Evolutionary conservation across 92 coral and sea anemone genomes (phyloP), one percentile per base, ranked within the genome.

Genomic region (Umimayanthus kanabou): DNA sequence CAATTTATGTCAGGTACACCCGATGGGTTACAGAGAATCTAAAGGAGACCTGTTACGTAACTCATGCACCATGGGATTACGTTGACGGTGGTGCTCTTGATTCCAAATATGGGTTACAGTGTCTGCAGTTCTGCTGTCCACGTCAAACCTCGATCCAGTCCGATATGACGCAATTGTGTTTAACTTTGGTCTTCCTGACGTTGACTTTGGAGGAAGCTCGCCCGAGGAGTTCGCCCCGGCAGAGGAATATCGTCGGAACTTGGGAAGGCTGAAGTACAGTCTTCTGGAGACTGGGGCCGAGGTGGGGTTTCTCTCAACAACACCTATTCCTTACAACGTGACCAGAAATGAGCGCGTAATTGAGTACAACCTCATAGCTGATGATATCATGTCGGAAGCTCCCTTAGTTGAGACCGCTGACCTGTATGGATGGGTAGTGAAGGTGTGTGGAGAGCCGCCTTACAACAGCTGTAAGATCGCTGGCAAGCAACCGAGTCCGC

Each of bases 1-100:
- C 47, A 79, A 65, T 84, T 10, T 66, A 57, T n/a, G 20, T 22
- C 73, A 95, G 98, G 69, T 93, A 95, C 88, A 84, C 87, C 1
- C 82, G 75, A 4, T 85, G 92, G 85, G 92, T 91, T 11, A 55
- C 65, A 30, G 26, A 92, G 20, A 88, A 55, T 28, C 92, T 95
- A 84, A 81, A 74, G 13, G 89, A 77, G 16, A 71, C 16, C 40
- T 95, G 93, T 85, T 86, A 93, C 65, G 96, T 95, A 39, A 89
- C 84, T 79, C 98, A 95, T 89, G 90, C 98, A 69, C 96, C 98
- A 20, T 95, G 98, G 98, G 98, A 95, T 64, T 26, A 58, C n/a
- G 39, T 1, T 23, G 94, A 94, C 83, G 96, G 98, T 23, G 98
- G 98, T 28, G 98, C 98, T 42, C 93, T 93, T 89, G 98, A 95